Percentiles rank a stretch among this genome's conserved stretches.
Conservation (phyloP, 2,797 vertebrate species). For the Ceyx erithaca region DNA sequence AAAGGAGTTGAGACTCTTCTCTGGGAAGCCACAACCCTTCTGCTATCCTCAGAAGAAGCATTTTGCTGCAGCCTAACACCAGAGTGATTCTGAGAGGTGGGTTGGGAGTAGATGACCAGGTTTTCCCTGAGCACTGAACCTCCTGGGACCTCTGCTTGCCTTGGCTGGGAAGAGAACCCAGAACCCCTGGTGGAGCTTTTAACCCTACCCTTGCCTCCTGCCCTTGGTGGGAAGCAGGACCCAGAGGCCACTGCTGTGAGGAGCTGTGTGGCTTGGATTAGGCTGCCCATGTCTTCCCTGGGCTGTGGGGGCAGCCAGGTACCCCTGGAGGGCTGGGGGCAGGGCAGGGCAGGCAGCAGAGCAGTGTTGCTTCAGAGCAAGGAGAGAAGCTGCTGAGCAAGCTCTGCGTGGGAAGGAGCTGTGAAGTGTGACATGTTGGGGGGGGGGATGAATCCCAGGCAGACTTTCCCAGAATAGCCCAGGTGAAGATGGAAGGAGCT, state of each 20-base stretch:
- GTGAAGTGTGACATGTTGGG: background rate
- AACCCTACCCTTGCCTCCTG: background rate
- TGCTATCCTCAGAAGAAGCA: background rate
- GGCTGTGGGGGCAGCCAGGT: background rate
- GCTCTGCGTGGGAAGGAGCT: slow-evolving; percentile 13
- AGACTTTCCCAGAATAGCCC: slow-evolving; percentile 20
- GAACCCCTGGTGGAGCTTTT: background rate
- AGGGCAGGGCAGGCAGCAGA: background rate
- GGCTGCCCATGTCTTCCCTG: background rate
- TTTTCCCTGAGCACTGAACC: background rate
- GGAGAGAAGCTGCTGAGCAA: background rate
- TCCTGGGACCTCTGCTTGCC: background rate
- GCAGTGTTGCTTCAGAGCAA: background rate
- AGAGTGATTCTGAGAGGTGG: background rate
- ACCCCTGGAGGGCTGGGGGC: too few relatives aligned
- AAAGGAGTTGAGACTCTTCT: background rate
- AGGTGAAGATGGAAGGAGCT: background rate
- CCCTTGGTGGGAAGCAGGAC: background rate
- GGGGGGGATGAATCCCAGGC: background rate
- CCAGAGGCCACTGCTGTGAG: background rate
- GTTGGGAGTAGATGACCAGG: background rate
- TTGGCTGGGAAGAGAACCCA: background rate
- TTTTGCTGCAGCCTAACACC: background rate
- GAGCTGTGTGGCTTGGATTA: background rate
- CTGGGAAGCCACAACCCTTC: background rate